These are phyloP conservation scores for Oreotrochilus melanogaster DNA, from an alignment of 2,113 vertebrate genomes.

Conservation along the genomic window DNA sequence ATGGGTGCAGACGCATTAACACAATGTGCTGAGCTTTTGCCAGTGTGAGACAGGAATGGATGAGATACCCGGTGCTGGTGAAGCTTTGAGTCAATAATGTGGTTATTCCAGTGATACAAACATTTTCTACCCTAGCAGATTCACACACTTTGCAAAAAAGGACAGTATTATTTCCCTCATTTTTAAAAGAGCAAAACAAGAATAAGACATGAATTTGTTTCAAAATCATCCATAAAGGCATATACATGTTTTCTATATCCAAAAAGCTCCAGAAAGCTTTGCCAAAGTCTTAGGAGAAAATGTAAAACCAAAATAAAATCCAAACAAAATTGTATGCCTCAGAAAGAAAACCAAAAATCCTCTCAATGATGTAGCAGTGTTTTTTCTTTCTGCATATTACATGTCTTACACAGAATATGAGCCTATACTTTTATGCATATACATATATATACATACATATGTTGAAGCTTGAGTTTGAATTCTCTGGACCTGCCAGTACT, in stretches of 20 bases:
- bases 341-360: background rate
- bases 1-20: background rate
- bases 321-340: background rate
- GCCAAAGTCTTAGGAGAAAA: background rate
- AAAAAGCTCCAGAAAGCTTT: background rate
- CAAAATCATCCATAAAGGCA: background rate
- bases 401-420: background rate
- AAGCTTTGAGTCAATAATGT: background rate
- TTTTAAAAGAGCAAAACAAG: background rate
- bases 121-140: background rate
- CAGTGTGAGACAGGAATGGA: background rate
- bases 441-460: background rate
- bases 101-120: background rate
- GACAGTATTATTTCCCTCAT: background rate
- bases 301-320: background rate
- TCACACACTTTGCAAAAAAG: background rate
- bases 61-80: background rate
- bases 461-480: background rate
- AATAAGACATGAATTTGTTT: background rate
- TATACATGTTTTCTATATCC: background rate
- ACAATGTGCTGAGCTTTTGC: background rate
- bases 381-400: background rate
- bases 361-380: background rate
- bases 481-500: background rate
- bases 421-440: background rate